Evolutionary conservation across 2,113 vertebrate genomes (phyloP).

Genomic region (Capreolus pygargus): DNA sequence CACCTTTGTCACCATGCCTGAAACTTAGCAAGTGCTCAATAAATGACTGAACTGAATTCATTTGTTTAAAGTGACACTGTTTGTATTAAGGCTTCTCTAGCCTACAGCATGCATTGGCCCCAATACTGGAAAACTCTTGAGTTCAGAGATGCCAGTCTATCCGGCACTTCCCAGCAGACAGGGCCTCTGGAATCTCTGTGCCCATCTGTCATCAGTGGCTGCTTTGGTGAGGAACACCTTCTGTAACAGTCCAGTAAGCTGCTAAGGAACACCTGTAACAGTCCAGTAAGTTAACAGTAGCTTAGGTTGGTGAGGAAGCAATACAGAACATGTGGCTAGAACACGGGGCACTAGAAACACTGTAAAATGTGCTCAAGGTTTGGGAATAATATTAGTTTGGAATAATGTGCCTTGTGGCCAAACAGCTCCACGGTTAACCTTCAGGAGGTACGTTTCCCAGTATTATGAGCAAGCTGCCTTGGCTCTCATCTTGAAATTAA

Average conservation of each 20-base stretch:
- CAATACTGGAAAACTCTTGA: not conserved
- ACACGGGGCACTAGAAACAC: not conserved
- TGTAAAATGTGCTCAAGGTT: not conserved
- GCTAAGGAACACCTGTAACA: not conserved
- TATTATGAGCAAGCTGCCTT: not conserved
- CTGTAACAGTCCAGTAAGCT: not conserved
- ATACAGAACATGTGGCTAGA: not conserved
- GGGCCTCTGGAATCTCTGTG: not conserved
- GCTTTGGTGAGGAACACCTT: not conserved
- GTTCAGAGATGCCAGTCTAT: not conserved
- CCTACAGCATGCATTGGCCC: not conserved
- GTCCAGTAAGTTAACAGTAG: not conserved
- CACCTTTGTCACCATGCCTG: not conserved
- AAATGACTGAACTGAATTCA: not conserved
- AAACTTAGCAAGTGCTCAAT: not conserved
- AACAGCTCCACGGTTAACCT: not conserved
- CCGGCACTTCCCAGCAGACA: not conserved
- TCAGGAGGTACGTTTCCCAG: not conserved
- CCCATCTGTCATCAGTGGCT: not conserved
- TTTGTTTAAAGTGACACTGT: not conserved
- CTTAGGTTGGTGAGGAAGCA: not conserved
- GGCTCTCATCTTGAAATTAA: conserved; percentile 22
- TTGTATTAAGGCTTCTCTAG: not conserved
- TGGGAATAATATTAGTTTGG: not conserved
- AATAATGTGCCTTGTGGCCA: conserved; percentile 15